A percentile compares a stretch with the other conserved stretches of the same genome.
Conservation (phyloP, 1,140 invertebrate genomes). For the Sarcophaga bullata region DNA sequence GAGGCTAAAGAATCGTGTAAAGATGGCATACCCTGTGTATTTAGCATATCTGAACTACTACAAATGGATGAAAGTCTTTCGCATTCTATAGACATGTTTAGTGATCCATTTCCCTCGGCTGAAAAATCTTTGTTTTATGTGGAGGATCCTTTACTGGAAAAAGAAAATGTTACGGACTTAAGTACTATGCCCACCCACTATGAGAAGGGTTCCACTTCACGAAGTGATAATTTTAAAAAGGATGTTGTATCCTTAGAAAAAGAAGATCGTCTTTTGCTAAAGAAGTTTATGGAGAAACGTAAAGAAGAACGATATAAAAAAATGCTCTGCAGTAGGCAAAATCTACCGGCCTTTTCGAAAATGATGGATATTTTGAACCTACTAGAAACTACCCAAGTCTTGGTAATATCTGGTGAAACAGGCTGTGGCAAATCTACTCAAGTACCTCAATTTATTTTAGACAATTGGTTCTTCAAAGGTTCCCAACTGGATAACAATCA, state of each 20-base stretch:
- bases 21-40: constrained; percentile 75
- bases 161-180: background rate
- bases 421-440: constrained; percentile 92
- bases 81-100: constrained; percentile 69
- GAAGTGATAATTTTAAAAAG: constrained; percentile 61
- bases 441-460: constrained; percentile 91
- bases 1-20: constrained; percentile 73
- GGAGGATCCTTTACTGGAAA: constrained; percentile 44
- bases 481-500: constrained; percentile 46
- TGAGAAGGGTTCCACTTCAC: constrained; percentile 67
- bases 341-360: constrained; percentile 76
- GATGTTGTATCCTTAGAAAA: constrained; percentile 68
- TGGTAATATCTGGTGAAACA: constrained; percentile 86
- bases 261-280: constrained; percentile 72
- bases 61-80: constrained; percentile 75
- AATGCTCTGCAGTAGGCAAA: constrained; percentile 71
- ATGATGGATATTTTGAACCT: constrained; percentile 74
- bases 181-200: constrained; percentile 69
- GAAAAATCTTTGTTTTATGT: constrained; percentile 59
- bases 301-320: constrained; percentile 72
- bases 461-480: constrained; percentile 72
- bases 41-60: constrained; percentile 75
- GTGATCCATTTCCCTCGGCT: constrained; percentile 69
- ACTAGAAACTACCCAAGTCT: constrained; percentile 73
- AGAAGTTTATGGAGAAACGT: constrained; percentile 71